A percentile compares a stretch with the other conserved stretches of the same genome.
Conservation (phyloP, 1,140 invertebrate species). For the Meteorus sp. region DNA sequence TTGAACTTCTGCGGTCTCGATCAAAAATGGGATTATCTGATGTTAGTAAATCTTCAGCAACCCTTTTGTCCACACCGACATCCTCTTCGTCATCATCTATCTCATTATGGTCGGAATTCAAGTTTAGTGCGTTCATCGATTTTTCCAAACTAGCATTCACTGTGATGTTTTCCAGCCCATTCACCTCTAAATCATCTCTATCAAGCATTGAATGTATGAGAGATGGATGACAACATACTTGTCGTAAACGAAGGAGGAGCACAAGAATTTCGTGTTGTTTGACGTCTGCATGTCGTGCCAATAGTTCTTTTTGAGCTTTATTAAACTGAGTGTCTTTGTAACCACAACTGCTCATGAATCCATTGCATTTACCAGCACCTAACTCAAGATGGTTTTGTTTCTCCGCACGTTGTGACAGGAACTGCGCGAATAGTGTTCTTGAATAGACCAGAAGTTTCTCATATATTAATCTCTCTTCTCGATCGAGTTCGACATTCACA, state of each 20-base stretch:
- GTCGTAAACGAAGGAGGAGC: slow-evolving; percentile 78
- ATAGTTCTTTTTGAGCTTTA: slow-evolving; percentile 46
- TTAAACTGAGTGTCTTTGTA: slow-evolving; percentile 48
- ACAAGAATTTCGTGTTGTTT: slow-evolving; percentile 79
- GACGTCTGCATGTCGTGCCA: slow-evolving; percentile 58
- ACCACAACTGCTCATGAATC: slow-evolving; percentile 24
- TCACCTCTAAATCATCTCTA: slow-evolving; percentile 51
- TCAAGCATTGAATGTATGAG: slow-evolving; percentile 75
- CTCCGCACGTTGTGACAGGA: slow-evolving; percentile 72
- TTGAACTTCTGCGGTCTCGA: slow-evolving; percentile 63
- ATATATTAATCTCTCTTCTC: slow-evolving; percentile 77
- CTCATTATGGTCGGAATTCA: slow-evolving; percentile 33
- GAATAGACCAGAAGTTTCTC: slow-evolving; percentile 75
- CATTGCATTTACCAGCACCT: slow-evolving; percentile 37
- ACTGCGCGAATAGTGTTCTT: slow-evolving; percentile 74
- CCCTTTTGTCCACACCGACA: slow-evolving; percentile 42
- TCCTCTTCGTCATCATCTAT: slow-evolving; percentile 47
- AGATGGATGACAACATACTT: slow-evolving; percentile 86
- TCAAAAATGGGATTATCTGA: slow-evolving; percentile 73
- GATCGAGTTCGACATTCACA: slow-evolving; percentile 65
- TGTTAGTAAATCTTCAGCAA: slow-evolving; percentile 58
- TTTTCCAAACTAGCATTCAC: slow-evolving; percentile 64
- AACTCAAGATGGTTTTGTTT: slow-evolving; percentile 57
- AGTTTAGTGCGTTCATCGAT: slow-evolving; percentile 55
- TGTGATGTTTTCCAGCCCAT: slow-evolving; percentile 41